These are phyloP conservation scores for Lithophane semibrunnea DNA, from an alignment of 2,888 invertebrate species.

Conservation along the genomic window DNA sequence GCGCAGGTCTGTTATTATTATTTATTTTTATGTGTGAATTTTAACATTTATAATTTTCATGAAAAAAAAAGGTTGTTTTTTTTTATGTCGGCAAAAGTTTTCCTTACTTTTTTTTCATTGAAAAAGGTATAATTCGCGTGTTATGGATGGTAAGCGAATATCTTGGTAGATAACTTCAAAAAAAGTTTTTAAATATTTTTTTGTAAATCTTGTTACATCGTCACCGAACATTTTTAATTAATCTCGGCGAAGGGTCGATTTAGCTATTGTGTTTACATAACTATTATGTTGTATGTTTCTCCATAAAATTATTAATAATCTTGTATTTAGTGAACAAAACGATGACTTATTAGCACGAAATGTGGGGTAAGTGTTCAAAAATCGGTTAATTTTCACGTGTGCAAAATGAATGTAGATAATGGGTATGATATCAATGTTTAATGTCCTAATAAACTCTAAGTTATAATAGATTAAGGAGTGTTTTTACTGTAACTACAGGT, in stretches of 20 bases:
- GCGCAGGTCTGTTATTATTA: conserved; percentile 74
- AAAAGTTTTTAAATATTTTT: background rate
- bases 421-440: background rate
- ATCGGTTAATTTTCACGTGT: background rate
- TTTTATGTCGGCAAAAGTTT: background rate
- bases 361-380: background rate
- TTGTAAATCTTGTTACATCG: background rate
- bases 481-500: background rate
- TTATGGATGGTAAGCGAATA: background rate
- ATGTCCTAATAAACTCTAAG: background rate
- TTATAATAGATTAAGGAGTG: background rate
- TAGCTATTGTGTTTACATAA: background rate
- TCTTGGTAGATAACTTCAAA: background rate
- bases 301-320: background rate
- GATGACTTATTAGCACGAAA: background rate
- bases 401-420: conserved; percentile 2
- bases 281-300: background rate
- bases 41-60: background rate
- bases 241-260: background rate
- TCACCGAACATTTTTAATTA: background rate
- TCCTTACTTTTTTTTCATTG: background rate
- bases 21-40: conserved; percentile 25
- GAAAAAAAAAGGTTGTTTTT: background rate
- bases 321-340: background rate
- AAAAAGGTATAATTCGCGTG: background rate